Base-by-base conservation (phyloP, 2,797 vertebrate genomes). In the Podargus strigoides region DNA sequence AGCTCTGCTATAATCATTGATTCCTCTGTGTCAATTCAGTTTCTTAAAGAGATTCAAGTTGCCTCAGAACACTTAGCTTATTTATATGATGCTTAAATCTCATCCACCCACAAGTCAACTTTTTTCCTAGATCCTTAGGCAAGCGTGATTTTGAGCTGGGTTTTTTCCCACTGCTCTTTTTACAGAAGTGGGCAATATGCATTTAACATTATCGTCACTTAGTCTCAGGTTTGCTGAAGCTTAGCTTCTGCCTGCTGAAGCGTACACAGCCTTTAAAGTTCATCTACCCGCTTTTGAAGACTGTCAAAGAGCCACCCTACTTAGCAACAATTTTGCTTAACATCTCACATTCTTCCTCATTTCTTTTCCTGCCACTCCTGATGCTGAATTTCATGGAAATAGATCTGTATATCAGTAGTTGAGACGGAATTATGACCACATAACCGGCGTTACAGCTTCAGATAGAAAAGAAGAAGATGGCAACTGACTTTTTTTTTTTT, bases 81-180 rank as follows among this genome's bases (percentile, higher is more conserved):
- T 96, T 95, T 96, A 82, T 85, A 83, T 67, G 91, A 94, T 56
- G 56, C 24, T 47, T 95, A 96, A 96, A 95, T 96, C 85, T 94
- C 76, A 96, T 87, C 77, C 60, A 92, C 91, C 94, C 94, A 97
- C 94, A 94, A 95, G 80, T 94, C 58, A 88, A 75, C 74, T 87
- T 95, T 94, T 60, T 94, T 75, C 73, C 60, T 96, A 80, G 96
- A 94, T 95, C 67, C 50, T 93, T 72, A 91, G 70, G 66, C 63
- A 95, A 97, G 75, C 19, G 2, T 96, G 89, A 97, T 94, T 96
- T 93, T 86, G 79, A 94, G 37, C 2, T 46, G n/a, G n/a, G n/a
- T 5, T 85, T 79, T 95, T 63, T 41, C 9, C 52, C 60, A 80
- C 53, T 93, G 79, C 36, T 94, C 52, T 87, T 91, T 95, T 96